Evolutionary conservation across 2,113 vertebrate genomes (phyloP).

Genomic region (Atrichornis clamosus): DNA sequence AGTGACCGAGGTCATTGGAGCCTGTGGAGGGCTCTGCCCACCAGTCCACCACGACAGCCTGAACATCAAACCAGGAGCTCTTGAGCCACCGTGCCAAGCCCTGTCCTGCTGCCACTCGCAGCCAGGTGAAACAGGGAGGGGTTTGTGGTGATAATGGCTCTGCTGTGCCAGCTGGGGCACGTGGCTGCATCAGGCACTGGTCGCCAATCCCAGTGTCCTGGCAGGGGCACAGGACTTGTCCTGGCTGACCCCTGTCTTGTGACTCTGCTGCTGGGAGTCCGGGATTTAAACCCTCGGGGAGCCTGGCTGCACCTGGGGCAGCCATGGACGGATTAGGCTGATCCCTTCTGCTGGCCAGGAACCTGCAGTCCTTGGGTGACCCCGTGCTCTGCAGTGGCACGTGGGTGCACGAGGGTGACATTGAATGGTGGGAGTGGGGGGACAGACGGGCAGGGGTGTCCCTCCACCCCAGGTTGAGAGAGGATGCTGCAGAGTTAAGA

Average conservation of each 20-base stretch:
- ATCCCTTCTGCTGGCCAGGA: not conserved
- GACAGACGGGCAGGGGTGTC: not conserved
- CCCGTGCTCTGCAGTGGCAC: not conserved
- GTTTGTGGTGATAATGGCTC: not conserved
- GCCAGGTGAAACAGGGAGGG: not conserved
- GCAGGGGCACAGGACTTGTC: not conserved
- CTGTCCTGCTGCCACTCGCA: not conserved
- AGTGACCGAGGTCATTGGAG: not conserved
- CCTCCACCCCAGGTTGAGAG: not conserved
- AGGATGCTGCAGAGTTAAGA: not conserved
- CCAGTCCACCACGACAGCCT: not conserved
- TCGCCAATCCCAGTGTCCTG: not conserved
- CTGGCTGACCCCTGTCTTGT: not conserved
- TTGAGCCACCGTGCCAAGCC: not conserved
- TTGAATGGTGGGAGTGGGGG: accelerated
- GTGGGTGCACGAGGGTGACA: not conserved
- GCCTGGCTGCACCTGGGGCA: not conserved
- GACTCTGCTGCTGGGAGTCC: not conserved
- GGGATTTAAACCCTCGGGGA: not conserved
- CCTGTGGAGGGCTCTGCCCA: not conserved
- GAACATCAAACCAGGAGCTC: not conserved
- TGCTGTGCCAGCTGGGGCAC: not conserved
- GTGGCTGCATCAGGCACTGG: not conserved
- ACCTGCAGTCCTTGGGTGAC: not conserved
- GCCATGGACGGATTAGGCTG: not conserved